Conservation (phyloP, 2,888 invertebrate species). For the Rhamnusium bicolor region DNA sequence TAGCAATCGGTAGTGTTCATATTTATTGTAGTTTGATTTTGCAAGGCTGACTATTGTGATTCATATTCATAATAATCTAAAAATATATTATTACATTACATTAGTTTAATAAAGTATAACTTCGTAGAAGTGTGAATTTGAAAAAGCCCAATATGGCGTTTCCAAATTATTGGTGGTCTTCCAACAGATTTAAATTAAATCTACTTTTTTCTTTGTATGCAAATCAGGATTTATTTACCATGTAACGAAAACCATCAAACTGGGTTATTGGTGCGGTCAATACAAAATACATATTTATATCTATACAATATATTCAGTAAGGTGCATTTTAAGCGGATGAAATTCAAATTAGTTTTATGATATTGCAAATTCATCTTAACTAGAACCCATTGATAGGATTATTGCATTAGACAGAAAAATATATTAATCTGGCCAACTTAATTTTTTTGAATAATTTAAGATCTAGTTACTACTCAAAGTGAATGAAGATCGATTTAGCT, state of each 20-base stretch:
- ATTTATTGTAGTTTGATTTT: slow-evolving; percentile 10
- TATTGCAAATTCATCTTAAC: background rate
- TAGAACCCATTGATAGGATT: background rate
- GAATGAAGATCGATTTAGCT: no score
- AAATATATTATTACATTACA: background rate
- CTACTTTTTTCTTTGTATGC: background rate
- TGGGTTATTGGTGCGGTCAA: background rate
- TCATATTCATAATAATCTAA: slow-evolving; percentile 1
- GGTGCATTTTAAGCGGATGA: background rate
- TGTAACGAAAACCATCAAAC: background rate
- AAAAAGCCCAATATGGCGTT: background rate
- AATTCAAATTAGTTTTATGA: background rate
- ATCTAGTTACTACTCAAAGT: no score
- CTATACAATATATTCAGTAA: background rate
- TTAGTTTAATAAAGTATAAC: background rate
- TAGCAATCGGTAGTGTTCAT: background rate
- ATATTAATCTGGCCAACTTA: background rate
- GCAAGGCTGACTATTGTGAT: background rate
- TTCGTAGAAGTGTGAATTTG: background rate
- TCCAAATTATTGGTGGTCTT: background rate
- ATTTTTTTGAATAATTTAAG: background rate
- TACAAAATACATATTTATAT: background rate
- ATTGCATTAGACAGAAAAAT: background rate
- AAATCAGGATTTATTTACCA: background rate
- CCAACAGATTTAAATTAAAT: background rate